phyloP scores from a whole-genome alignment of 92 coral and sea anemone species.

The Siderastrea radians region DNA sequence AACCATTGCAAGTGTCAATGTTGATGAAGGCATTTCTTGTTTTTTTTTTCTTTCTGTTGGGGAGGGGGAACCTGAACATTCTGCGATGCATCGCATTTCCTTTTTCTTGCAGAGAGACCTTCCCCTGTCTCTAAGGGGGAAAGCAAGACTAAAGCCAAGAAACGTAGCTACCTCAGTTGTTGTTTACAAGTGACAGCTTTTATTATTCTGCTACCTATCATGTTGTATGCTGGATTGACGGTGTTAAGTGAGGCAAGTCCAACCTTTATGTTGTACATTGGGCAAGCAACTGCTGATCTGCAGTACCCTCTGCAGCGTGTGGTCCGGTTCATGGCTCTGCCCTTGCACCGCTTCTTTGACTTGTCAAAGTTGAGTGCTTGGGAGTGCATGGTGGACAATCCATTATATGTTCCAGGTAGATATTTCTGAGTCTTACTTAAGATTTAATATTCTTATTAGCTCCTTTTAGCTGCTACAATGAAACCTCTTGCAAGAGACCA shows the following conservation, averaged over 20 bases:
- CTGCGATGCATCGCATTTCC: not conserved
- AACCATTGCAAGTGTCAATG: too few species aligned
- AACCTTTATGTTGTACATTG: slow-evolving; percentile 39
- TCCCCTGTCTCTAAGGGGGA: not conserved
- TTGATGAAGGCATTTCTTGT: not conserved
- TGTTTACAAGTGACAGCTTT: slow-evolving; percentile 29
- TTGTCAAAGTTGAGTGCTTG: slow-evolving; percentile 59
- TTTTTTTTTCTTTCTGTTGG: not conserved
- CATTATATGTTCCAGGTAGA: slow-evolving; percentile 71
- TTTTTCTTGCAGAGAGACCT: slow-evolving; percentile 21
- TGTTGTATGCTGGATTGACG: slow-evolving; percentile 10
- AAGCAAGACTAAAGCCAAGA: slow-evolving; percentile 26
- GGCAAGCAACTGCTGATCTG: slow-evolving; percentile 70
- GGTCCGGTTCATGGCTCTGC: slow-evolving; percentile 67
- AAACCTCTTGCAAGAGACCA: too few species aligned
- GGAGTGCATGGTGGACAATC: slow-evolving; percentile 88
- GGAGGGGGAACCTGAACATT: not conserved
- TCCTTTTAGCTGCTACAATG: too few species aligned
- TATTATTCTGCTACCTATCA: slow-evolving; percentile 18
- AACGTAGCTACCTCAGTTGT: not conserved
- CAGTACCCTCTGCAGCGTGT: slow-evolving; percentile 78
- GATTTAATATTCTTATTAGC: too few species aligned
- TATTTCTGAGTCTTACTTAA: not conserved
- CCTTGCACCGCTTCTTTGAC: slow-evolving; percentile 71
- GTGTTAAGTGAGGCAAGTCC: not conserved